Base-by-base conservation (phyloP, 2,797 vertebrate species). In the Poeciliopsis paucimaculata region DNA sequence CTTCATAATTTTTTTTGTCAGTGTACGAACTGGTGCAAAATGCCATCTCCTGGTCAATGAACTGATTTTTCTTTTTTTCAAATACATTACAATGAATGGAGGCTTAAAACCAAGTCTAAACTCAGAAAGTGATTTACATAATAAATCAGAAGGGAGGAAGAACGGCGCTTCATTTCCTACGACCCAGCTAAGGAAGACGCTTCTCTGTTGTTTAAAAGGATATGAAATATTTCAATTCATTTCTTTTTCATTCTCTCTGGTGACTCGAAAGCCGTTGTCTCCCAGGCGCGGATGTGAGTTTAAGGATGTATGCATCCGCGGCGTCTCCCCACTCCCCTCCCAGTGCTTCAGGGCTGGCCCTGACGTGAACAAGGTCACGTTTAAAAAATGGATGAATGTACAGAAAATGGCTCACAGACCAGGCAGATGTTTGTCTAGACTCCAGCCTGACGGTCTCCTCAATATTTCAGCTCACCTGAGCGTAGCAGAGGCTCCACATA, bases 301-400 rank as follows among this genome's bases (percentile, higher is more conserved):
- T 82, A 41, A 7, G 78, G 80, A 79, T 73, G 0, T 73, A n/a
- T 1, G 39, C 36, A 64, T 77, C 72, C n/a, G 82, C 34, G 34
- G 34, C 34, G 34, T 34, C 34, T 5, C 36, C 36, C 36, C 36
- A 46, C 70, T n/a, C 64, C 62, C 74, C 47, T 46, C 36, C 26
- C n/a, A 47, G 60, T 76, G 73, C 62, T 62, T 34, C 55, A 2
- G 51, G 39, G 57, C 49, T 39, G 77, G 87, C 74, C 75, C 82
- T 80, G 72, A 76, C 72, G 74, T 39, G 71, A 85, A 77, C 26
- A 81, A 73, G 60, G 41, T 28, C 16, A 55, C 73, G 15, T 79
- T 83, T 41, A 41, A 53, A 81, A 88, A 85, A 85, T 74, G 68
- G 55, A 84, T 81, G 53, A 71, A 16, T n/a, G 26, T 45, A 28